Evolutionary conservation across 1,140 invertebrate genomes (phyloP).

Genomic region (Cydia amplana): DNA sequence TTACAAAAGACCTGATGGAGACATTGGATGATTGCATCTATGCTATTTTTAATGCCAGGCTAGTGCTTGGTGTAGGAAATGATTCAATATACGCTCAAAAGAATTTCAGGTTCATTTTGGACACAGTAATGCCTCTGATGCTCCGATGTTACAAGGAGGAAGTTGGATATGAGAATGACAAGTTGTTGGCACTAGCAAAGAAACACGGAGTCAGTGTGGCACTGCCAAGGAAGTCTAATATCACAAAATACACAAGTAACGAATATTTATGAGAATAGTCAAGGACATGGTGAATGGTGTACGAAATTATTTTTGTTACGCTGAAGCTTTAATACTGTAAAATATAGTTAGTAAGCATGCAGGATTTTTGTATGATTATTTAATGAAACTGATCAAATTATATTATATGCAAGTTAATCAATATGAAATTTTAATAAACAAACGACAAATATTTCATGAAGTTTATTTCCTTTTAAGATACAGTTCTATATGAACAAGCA

Average conservation of each 20-base stretch:
- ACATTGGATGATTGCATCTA: conserved; percentile 73
- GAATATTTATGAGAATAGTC: conserved; percentile 78
- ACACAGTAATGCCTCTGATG: conserved; percentile 74
- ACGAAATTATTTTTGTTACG: conserved; percentile 73
- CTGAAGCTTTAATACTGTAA: conserved; percentile 78
- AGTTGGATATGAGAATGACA: conserved; percentile 77
- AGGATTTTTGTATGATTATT: conserved; percentile 77
- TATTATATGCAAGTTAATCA: conserved; percentile 76
- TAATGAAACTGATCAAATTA: conserved; percentile 76
- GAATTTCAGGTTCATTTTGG: conserved; percentile 77
- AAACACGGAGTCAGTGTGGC: conserved; percentile 71
- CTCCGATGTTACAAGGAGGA: conserved; percentile 74
- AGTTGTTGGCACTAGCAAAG: conserved; percentile 69
- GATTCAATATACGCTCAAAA: conserved; percentile 76
- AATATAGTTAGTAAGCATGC: conserved; percentile 75
- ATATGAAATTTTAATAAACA: conserved; percentile 77
- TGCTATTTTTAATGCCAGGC: conserved; percentile 74
- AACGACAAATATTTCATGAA: conserved; percentile 30
- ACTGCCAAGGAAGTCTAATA: conserved; percentile 73
- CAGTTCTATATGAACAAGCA: conserved; percentile 8
- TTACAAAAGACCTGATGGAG: conserved; percentile 78
- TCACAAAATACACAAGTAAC: conserved; percentile 79
- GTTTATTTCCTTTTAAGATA: conserved; percentile 12
- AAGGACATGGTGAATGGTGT: conserved; percentile 48
- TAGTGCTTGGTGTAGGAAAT: conserved; percentile 66